Evolutionary conservation across 1,140 invertebrate species (phyloP).

Genomic region (Drosophila insularis): DNA sequence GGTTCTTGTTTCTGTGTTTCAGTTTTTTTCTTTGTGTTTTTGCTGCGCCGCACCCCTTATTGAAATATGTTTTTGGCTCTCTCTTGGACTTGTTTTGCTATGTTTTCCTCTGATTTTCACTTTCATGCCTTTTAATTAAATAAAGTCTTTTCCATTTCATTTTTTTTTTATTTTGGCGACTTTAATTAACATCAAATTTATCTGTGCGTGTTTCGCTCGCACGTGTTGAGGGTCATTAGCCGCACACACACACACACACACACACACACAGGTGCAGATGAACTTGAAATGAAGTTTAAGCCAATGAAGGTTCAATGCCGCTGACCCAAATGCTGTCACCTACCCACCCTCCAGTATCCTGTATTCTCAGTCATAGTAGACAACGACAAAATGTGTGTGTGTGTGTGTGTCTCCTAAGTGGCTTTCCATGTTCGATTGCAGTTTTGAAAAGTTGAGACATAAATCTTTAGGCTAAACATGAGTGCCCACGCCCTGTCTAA

Average conservation of each 20-base stretch:
- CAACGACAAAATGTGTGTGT: neutral
- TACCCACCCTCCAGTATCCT: slow-evolving; percentile 7
- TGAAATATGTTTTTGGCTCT: slow-evolving; percentile 73
- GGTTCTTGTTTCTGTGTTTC: slow-evolving; percentile 8
- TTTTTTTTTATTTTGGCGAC: slow-evolving; percentile 21
- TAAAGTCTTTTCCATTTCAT: slow-evolving; percentile 47
- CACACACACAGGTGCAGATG: slow-evolving; percentile 22
- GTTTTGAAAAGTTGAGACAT: slow-evolving; percentile 50
- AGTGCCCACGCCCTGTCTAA: neutral
- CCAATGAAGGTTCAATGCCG: slow-evolving; percentile 34
- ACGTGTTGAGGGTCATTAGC: slow-evolving; percentile 79
- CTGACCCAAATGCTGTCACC: slow-evolving; percentile 46
- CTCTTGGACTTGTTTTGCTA: slow-evolving; percentile 27
- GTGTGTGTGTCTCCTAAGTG: slow-evolving; percentile 48
- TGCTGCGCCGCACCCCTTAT: slow-evolving; percentile 66
- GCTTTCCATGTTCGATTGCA: slow-evolving; percentile 75
- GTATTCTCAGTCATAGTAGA: neutral
- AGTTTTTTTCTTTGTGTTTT: neutral
- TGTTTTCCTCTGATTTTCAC: slow-evolving; percentile 55
- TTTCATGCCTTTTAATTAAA: slow-evolving; percentile 73
- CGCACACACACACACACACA: slow-evolving; percentile 21
- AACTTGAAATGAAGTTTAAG: slow-evolving; percentile 26
- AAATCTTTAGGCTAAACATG: slow-evolving; percentile 58
- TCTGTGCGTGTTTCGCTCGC: slow-evolving; percentile 58
- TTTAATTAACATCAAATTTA: slow-evolving; percentile 78